phyloP scores from a whole-genome alignment of 2,113 vertebrate genomes.

The Brienomyrus longianalis region DNA sequence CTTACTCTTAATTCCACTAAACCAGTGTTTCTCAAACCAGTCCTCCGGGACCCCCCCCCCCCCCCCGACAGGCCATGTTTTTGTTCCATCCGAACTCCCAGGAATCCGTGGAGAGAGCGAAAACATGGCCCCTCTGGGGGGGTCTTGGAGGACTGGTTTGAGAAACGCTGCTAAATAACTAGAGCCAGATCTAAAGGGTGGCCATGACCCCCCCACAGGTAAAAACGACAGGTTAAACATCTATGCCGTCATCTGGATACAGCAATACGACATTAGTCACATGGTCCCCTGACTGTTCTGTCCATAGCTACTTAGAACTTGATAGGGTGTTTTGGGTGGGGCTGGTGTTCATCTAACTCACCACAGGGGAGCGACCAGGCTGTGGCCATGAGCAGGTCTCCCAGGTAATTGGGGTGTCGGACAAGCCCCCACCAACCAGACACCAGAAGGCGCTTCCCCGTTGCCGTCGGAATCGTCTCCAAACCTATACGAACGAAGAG shows the following conservation, averaged over 20 bases:
- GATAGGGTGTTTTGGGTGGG: not conserved
- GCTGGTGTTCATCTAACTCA: slow-evolving; percentile 47
- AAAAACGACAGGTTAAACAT: not conserved
- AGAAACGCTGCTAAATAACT: not conserved
- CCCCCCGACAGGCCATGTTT: not conserved
- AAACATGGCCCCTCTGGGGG: not conserved
- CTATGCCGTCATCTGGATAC: not conserved
- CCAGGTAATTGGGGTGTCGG: slow-evolving; percentile 83
- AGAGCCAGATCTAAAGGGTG: not conserved
- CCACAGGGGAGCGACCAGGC: slow-evolving; percentile 86
- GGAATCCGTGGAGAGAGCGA: not conserved
- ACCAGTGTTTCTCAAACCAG: not conserved
- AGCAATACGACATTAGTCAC: not conserved
- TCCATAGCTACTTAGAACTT: not conserved
- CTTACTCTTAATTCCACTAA: not conserved
- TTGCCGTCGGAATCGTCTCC: slow-evolving; percentile 78
- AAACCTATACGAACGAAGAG: slow-evolving; percentile 52
- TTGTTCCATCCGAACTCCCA: not conserved
- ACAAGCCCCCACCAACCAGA: slow-evolving; percentile 88
- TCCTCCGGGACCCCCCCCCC: not conserved
- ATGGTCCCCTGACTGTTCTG: not conserved
- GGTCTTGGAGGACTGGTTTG: not conserved
- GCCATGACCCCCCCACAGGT: not conserved
- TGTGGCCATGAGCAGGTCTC: slow-evolving; percentile 83
- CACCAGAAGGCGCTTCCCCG: slow-evolving; percentile 74